Conservation (phyloP, 1,140 invertebrate species). For the Pseudomyrmex flavicornis region DNA sequence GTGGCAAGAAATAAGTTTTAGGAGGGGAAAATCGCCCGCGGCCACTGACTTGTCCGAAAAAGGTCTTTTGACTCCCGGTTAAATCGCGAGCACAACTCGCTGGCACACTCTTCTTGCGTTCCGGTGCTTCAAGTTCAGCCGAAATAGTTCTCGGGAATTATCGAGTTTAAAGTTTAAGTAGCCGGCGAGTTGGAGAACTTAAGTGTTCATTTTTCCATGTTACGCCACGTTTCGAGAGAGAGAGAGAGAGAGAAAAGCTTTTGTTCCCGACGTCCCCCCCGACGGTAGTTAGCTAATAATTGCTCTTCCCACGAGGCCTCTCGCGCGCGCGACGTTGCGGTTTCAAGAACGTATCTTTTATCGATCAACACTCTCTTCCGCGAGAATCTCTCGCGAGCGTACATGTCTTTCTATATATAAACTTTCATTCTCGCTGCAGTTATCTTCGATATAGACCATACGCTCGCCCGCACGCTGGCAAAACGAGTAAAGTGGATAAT, state of each 20-base stretch:
- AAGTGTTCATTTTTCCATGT: constrained; percentile 51
- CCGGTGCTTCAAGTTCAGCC: constrained; percentile 26
- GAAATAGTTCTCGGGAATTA: constrained; percentile 33
- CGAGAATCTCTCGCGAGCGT: background rate
- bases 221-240: background rate
- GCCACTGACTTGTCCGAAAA: constrained; percentile 32
- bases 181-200: constrained; percentile 46
- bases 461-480: background rate
- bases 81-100: constrained; percentile 13
- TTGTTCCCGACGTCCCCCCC: background rate
- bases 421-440: constrained; percentile 9
- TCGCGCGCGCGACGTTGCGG: background rate
- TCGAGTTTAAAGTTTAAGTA: constrained; percentile 55
- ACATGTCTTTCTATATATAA: background rate
- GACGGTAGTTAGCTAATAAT: constrained; percentile 15
- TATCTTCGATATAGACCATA: constrained; percentile 5
- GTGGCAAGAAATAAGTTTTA: constrained; percentile 41
- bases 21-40: constrained; percentile 50
- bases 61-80: constrained; percentile 20
- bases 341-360: constrained; percentile 10
- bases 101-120: background rate
- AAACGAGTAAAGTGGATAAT: constrained; percentile 32
- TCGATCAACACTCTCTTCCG: background rate
- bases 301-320: background rate
- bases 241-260: background rate